Evolutionary conservation across 1,140 invertebrate species (phyloP), one percentile per base, ranked within the genome.

Genomic region (Idris sp.): DNA sequence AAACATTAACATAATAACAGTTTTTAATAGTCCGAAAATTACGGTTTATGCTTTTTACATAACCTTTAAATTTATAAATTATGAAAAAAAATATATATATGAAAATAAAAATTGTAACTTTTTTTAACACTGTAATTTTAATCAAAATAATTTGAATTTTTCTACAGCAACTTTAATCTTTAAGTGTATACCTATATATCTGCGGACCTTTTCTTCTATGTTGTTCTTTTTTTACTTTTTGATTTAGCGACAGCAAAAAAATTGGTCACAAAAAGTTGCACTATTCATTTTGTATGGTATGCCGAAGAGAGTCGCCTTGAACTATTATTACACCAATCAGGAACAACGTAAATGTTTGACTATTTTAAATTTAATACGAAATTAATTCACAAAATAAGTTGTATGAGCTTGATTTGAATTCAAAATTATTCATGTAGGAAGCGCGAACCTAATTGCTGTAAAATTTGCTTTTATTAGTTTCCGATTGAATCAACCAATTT

Each of bases 361-460:
- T 46, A 71, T 71, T 61, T 61, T 61, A 71, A 71, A 61, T 71
- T 71, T 71, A 61, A 69, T 71, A 61, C 33, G 65, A 61, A 46
- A 71, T 71, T 71, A 71, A 71, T 71, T 71, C 54, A 71, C 33
- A 13, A 61, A 61, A 54, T 61, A 30, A 46, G 16, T 68, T 16
- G 25, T 16, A 26, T 14, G n/a, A 25, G 48, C 13, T 31, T 38
- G 35, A 53, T 59, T 69, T 61, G 41, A 65, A 65, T 67, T 8
- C 16, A 33, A 61, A 25, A 69, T 53, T 69, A 53, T 69, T 53
- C 31, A 48, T 53, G 65, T 69, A 41, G 65, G 65, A 69, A 68
- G 64, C 19, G 16, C 41, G 31, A 41, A 13, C 22, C 28, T 67
- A 67, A 67, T 67, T 56, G 35, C 15, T 43, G 51, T 68, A 19